Evolutionary conservation across 1,140 invertebrate species (phyloP).

Genomic region (Pararge aegeria): DNA sequence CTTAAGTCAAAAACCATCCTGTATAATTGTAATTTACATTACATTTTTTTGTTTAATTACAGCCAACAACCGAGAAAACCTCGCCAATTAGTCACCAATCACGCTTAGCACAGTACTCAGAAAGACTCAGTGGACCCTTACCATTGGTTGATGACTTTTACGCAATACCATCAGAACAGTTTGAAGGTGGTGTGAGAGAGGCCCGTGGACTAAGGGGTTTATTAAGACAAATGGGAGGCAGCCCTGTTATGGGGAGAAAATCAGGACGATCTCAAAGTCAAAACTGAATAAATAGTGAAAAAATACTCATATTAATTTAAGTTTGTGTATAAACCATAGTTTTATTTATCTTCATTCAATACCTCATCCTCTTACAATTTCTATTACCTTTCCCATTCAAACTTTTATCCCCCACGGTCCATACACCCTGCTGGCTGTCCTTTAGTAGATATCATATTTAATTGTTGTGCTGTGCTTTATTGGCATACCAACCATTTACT

Average conservation of each 20-base stretch:
- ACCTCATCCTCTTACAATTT: too few species aligned
- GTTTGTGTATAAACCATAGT: too few species aligned
- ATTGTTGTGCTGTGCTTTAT: too few species aligned
- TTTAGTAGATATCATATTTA: too few species aligned
- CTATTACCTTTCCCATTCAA: too few species aligned
- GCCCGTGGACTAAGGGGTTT: conserved; percentile 87
- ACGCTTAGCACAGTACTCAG: conserved; percentile 79
- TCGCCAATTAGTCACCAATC: conserved; percentile 74
- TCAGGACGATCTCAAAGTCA: conserved; percentile 72
- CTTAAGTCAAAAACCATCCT: too few species aligned
- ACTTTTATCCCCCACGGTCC: too few species aligned
- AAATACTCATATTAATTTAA: not conserved
- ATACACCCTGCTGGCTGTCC: too few species aligned
- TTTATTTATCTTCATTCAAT: too few species aligned
- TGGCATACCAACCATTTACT: too few species aligned
- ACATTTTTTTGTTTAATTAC: conserved; percentile 33
- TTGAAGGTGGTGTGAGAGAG: conserved; percentile 79
- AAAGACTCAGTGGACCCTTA: conserved; percentile 81
- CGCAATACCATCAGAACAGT: conserved; percentile 90
- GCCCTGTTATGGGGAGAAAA: conserved; percentile 88
- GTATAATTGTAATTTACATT: too few species aligned
- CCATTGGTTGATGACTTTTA: conserved; percentile 96
- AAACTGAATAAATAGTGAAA: conserved; percentile 43
- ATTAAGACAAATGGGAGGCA: conserved; percentile 90
- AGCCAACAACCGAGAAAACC: conserved; percentile 55